Base-by-base conservation (phyloP, 2,113 vertebrate genomes). In the Alectura lathami region DNA sequence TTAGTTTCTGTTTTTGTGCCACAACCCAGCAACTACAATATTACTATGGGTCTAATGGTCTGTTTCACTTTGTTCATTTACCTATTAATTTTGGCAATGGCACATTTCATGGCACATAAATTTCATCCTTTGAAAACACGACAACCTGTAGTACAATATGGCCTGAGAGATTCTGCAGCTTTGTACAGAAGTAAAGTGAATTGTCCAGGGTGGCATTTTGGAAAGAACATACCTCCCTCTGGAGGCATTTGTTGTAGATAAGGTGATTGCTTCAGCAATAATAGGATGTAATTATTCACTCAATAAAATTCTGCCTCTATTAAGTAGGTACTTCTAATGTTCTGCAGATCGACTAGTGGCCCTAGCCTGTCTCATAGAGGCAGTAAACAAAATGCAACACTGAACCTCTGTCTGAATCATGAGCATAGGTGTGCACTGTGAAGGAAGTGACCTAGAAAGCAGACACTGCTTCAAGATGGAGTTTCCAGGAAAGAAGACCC, bases 11-110 rank as follows among this genome's bases (percentile, higher is more conserved):
- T 88, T 98, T 97, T 93, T 90, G 89, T 88, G 95, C 86, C 76
- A 87, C 83, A 95, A 86, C 62, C 78, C 82, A 95, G 87, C 88
- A 86, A 91, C 91, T 96, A 85, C 87, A 86, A 57, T 85, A 96
- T 96, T 88, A 88, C 77, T 93, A 78, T 87, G 67, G 77, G 85
- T 94, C 95, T 97, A 97, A 97, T 96, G 95, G 94, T 57, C 96
- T 97, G 84, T 97, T 98, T 96, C 80, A 94, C 89, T 96, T 97
- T 95, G 91, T 91, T 97, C 95, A 97, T 97, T 96, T 97, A 96
- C 80, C 91, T 97, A 97, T 97, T 98, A 98, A 98, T 98, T 97
- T 96, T 97, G 91, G 67, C 95, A 97, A 97, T 95, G 84, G 88
- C 69, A 80, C 96, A 95, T 97, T 98, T 97, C 96, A 97, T 15